These are phyloP conservation scores for Trichogramma pretiosum DNA, from an alignment of 1,140 invertebrate species.

Conservation along the genomic window DNA sequence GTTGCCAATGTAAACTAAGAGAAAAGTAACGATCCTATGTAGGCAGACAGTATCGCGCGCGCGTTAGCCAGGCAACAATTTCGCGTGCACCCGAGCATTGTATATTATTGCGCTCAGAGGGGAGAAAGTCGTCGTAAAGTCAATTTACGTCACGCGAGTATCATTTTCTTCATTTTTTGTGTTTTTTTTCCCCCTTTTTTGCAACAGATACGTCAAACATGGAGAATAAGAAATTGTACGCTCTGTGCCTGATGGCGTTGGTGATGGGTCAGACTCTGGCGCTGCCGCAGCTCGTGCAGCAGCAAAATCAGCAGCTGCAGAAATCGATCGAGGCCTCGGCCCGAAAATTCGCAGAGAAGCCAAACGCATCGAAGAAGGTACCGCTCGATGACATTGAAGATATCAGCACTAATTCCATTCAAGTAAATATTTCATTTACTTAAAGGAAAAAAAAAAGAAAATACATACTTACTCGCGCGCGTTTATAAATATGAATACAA, in stretches of 20 bases:
- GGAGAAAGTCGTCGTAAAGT: no score
- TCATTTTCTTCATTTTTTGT: no score
- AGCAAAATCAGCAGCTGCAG: no score
- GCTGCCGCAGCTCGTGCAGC: slow-evolving; percentile 36
- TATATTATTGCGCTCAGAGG: no score
- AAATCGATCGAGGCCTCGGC: slow-evolving; percentile 45
- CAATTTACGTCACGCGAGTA: no score
- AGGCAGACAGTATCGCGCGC: no score
- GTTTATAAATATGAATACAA: no score
- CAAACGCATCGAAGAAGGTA: slow-evolving; percentile 79
- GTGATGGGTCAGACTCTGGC: slow-evolving; percentile 36
- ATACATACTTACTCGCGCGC: background rate
- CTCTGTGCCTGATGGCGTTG: slow-evolving; percentile 35
- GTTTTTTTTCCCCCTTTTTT: no score
- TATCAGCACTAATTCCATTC: slow-evolving; percentile 69
- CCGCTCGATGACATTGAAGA: slow-evolving; percentile 71
- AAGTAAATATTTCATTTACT: slow-evolving; percentile 37
- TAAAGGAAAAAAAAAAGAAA: slow-evolving; percentile 2
- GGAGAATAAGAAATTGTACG: slow-evolving; percentile 29
- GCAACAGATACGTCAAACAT: slow-evolving; percentile 6
- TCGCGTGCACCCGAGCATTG: no score
- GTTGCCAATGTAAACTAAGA: slow-evolving; percentile 8
- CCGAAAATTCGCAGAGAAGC: slow-evolving; percentile 77
- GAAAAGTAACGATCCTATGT: no score
- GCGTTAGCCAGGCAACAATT: no score